Evolutionary conservation across 2,113 vertebrate genomes (phyloP).

Genomic region (Ploceus nigricollis): DNA sequence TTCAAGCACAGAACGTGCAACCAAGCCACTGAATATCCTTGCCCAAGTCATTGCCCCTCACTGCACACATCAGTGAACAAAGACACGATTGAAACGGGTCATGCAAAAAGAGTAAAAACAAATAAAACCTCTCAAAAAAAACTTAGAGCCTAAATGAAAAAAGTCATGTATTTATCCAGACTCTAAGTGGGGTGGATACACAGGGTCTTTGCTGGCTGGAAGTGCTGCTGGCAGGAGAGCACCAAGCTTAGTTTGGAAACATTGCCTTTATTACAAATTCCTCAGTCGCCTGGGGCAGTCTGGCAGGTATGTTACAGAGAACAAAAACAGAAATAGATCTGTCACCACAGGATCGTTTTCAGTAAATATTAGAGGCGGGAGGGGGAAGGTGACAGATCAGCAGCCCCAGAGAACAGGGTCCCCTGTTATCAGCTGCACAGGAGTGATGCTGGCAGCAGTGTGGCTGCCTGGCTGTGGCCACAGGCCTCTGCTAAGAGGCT

Average conservation of each 20-base stretch:
- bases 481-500: neutral
- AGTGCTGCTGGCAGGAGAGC: neutral
- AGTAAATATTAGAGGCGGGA: conserved; percentile 25
- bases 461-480: accelerated
- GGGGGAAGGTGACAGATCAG: neutral
- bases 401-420: neutral
- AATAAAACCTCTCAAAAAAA: neutral
- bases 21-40: neutral
- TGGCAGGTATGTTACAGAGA: conserved; percentile 42
- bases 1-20: accelerated
- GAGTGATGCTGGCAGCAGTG: neutral
- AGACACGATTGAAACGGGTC: accelerated
- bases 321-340: conserved; percentile 54
- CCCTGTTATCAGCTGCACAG: neutral
- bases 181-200: neutral
- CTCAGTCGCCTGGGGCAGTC: neutral
- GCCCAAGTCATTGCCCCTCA: neutral
- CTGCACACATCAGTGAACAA: neutral
- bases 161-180: neutral
- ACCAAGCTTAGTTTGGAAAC: conserved; percentile 16
- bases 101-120: neutral
- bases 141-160: neutral
- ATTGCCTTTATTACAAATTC: conserved; percentile 40
- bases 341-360: neutral
- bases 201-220: neutral